These are phyloP conservation scores for Spodoptera picta DNA, from an alignment of 2,888 invertebrate genomes.

Conservation along the genomic window DNA sequence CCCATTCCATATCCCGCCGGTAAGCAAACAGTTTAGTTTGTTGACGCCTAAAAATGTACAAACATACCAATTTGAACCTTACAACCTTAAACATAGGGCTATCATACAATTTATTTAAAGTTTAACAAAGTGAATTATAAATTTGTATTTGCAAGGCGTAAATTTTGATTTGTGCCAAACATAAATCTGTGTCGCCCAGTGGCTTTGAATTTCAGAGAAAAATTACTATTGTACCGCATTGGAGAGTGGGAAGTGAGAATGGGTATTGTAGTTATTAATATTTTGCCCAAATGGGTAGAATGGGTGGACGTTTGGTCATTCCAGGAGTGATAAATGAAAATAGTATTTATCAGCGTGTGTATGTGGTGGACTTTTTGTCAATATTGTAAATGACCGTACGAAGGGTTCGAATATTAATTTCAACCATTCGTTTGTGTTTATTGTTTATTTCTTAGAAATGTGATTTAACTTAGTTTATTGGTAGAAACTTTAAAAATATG, in stretches of 20 bases:
- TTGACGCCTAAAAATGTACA: slow-evolving; percentile 52
- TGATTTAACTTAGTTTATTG: too few species aligned
- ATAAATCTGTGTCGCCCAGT: slow-evolving; percentile 59
- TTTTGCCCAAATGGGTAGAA: slow-evolving; percentile 15
- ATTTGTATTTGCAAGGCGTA: slow-evolving; percentile 57
- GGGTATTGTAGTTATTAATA: slow-evolving; percentile 43
- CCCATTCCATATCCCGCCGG: slow-evolving; percentile 58
- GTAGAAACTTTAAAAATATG: too few species aligned
- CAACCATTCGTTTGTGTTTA: too few species aligned
- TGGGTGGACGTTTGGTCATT: slow-evolving; percentile 3
- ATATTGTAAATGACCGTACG: too few species aligned
- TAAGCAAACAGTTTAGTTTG: slow-evolving; percentile 63
- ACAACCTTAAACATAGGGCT: slow-evolving; percentile 11
- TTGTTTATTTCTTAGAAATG: too few species aligned
- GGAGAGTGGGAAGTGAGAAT: slow-evolving; percentile 36
- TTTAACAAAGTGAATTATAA: slow-evolving; percentile 42
- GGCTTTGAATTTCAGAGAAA: slow-evolving; percentile 59
- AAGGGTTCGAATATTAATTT: too few species aligned
- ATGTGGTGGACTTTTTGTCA: neutral
- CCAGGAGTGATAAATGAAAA: slow-evolving; percentile 12
- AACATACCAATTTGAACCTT: slow-evolving; percentile 44
- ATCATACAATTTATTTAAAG: slow-evolving; percentile 27
- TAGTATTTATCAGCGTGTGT: neutral
- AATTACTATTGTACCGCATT: slow-evolving; percentile 44
- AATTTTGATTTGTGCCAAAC: slow-evolving; percentile 65